These are phyloP conservation scores for Drosophila anomalata DNA, from an alignment of 2,888 invertebrate genomes.

Conservation along the genomic window DNA sequence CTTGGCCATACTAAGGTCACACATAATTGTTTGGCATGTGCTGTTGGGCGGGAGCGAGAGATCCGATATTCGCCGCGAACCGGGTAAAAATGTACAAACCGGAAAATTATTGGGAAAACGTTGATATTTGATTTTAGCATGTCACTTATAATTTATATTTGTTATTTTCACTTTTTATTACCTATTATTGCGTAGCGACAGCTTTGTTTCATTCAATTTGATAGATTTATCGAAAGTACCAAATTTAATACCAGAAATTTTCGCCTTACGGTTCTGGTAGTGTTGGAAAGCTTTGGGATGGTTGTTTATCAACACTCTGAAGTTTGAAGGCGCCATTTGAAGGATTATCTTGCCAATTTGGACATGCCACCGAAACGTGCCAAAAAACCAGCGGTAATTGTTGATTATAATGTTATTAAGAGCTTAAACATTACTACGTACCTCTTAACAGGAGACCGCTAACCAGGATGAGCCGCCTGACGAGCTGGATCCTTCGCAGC, in stretches of 20 bases:
- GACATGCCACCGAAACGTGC: constrained; percentile 29
- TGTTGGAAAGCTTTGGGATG: neutral
- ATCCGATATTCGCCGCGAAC: no score
- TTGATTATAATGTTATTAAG: neutral
- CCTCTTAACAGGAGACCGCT: neutral
- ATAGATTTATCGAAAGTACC: no score
- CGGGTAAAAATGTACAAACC: no score
- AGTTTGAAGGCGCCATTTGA: constrained; percentile 6
- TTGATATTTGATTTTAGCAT: no score
- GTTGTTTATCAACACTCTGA: neutral
- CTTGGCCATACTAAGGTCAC: no score
- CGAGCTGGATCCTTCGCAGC: constrained; percentile 46
- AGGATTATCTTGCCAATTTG: neutral
- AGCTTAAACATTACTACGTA: neutral
- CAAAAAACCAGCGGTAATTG: constrained; percentile 20
- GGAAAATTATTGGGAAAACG: no score
- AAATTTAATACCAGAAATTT: neutral
- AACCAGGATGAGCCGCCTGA: neutral
- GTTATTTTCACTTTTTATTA: no score
- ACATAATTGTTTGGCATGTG: no score
- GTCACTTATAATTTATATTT: no score
- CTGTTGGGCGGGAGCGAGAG: no score
- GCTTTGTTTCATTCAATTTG: no score
- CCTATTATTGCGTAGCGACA: no score
- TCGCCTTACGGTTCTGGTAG: neutral